Base-by-base conservation (phyloP, 2,113 vertebrate genomes). In the Aleadryas rufinucha region DNA sequence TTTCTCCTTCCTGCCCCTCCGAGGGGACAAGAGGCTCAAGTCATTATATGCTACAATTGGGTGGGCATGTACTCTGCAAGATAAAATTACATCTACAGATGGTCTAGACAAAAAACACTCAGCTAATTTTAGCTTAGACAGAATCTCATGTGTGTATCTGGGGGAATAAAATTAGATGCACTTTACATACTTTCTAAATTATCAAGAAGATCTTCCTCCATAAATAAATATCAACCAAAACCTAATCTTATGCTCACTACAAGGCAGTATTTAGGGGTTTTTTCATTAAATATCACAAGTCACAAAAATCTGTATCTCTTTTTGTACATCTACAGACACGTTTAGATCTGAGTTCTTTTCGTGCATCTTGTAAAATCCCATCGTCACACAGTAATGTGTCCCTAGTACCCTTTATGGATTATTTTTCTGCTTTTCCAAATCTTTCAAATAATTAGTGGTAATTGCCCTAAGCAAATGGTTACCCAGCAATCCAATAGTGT, bases 391-490 rank as follows among this genome's bases (percentile, higher is more conserved):
- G 63, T 52, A 80, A 89, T 74, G 63, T 65, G 54, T 90, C 87
- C 89, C 93, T 54, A 11, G 54, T 35, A 94, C 16, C 87, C 93
- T 85, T 93, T 85, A 91, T 70, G 63, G 81, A 80, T 86, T 89
- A 76, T 87, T 96, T 90, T 96, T 61, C 84, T 54, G 33, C 84
- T 80, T 95, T 95, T 87, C 57, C 91, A 90, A 44, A 87, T 96
- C 91, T 57, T 82, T 85, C 76, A 94, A 96, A 95, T 96, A 96
- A 97, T 96, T 93, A 96, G 87, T 57, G 54, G 81, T 88, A 94
- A 96, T 90, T 95, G 91, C 93, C 93, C 65, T 85, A 93, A 91
- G 95, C 91, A 93, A 96, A 89, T 39, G 70, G 91, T 82, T 94
- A 72, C 61, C 91, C 35, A 76, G 91, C 57, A 84, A 91, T 94